Percentiles rank a stretch among this genome's conserved stretches.
These are phyloP conservation scores for Molorchus minor DNA, from an alignment of 2,888 invertebrate genomes.

Conservation along the genomic window DNA sequence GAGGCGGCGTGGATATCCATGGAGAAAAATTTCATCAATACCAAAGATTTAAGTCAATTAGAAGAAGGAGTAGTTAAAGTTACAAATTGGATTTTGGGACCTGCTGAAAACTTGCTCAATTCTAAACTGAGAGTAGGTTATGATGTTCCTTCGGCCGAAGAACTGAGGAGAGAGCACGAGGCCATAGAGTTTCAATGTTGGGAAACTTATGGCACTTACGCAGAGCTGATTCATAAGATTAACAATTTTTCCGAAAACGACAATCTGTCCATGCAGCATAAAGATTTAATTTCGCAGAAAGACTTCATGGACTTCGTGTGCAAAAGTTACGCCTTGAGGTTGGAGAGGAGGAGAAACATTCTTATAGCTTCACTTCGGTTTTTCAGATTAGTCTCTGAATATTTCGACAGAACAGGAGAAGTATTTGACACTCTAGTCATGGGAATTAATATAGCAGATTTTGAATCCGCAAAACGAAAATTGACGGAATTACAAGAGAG, in stretches of 20 bases:
- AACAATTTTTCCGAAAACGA: slow-evolving; percentile 67
- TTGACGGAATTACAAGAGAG: slow-evolving; percentile 69
- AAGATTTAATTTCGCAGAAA: slow-evolving; percentile 75
- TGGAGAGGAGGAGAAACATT: slow-evolving; percentile 75
- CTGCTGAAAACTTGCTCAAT: slow-evolving; percentile 78
- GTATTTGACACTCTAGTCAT: slow-evolving; percentile 74
- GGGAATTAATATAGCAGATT: slow-evolving; percentile 68
- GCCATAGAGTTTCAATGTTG: slow-evolving; percentile 79
- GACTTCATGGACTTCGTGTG: slow-evolving; percentile 87
- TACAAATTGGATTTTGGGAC: slow-evolving; percentile 80
- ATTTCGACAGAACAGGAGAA: slow-evolving; percentile 73
- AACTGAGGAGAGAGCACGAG: slow-evolving; percentile 77
- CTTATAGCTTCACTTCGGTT: slow-evolving; percentile 79
- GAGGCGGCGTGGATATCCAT: slow-evolving; percentile 70
- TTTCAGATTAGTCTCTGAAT: slow-evolving; percentile 78
- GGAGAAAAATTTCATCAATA: slow-evolving; percentile 68
- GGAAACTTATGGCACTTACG: slow-evolving; percentile 82
- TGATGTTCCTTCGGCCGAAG: slow-evolving; percentile 76
- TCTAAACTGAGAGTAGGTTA: slow-evolving; percentile 77
- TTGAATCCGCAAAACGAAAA: slow-evolving; percentile 67
- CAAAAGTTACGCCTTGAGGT: slow-evolving; percentile 77
- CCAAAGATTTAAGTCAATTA: slow-evolving; percentile 69
- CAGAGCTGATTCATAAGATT: slow-evolving; percentile 78
- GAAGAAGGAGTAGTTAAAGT: slow-evolving; percentile 76
- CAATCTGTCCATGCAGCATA: slow-evolving; percentile 60